Evolutionary conservation across 2,888 invertebrate genomes (phyloP).

Genomic region (Meteorus cinctellus): DNA sequence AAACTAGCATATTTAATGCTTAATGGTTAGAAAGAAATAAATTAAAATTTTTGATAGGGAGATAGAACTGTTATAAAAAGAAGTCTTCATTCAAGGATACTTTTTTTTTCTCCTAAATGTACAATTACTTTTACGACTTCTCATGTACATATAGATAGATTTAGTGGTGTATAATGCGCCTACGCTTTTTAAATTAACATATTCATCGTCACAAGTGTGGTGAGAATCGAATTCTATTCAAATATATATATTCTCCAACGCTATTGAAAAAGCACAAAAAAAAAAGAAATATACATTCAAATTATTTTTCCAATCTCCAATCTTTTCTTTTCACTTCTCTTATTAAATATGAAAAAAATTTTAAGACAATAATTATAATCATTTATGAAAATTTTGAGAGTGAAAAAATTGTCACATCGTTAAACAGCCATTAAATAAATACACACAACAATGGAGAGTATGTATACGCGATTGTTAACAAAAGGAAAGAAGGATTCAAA

Average conservation of each 20-base stretch:
- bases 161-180: too few species aligned
- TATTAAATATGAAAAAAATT: neutral
- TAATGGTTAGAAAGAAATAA: too few species aligned
- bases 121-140: too few species aligned
- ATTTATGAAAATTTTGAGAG: slow-evolving; percentile 2
- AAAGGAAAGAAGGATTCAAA: slow-evolving; percentile 12
- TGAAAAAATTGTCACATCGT: slow-evolving; percentile 13
- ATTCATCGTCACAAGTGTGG: neutral
- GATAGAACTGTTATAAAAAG: too few species aligned
- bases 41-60: too few species aligned
- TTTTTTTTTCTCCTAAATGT: too few species aligned
- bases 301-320: neutral
- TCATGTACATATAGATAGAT: too few species aligned
- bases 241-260: neutral
- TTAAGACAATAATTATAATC: neutral
- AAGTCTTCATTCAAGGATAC: too few species aligned
- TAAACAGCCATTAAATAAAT: slow-evolving; percentile 11
- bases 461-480: neutral
- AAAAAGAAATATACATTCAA: neutral
- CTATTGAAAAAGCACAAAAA: neutral
- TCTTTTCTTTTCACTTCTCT: neutral
- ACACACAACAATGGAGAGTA: slow-evolving; percentile 26
- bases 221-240: neutral
- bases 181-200: neutral
- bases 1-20: too few species aligned